A percentile compares a stretch with the other conserved stretches of the same genome.
Evolutionary conservation across 2,113 vertebrate genomes (phyloP).

Genomic region (Chaetodon trifascialis): DNA sequence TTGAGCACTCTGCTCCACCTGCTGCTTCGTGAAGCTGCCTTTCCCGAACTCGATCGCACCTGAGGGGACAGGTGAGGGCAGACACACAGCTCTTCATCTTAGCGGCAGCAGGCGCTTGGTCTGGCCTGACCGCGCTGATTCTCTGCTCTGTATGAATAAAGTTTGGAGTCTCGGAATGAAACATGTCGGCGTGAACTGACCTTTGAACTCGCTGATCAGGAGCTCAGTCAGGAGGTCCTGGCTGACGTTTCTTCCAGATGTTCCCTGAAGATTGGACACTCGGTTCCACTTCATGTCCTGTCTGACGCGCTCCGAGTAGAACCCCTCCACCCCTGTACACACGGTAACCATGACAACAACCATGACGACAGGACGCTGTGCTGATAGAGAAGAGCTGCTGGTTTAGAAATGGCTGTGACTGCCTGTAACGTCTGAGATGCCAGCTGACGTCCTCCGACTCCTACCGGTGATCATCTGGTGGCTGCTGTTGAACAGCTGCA

Average conservation of each 20-base stretch:
- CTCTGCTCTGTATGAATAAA: too few species aligned
- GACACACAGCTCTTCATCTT: too few species aligned
- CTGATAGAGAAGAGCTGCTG: too few species aligned
- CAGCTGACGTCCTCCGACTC: neutral
- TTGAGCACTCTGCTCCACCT: conserved; percentile 11
- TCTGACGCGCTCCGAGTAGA: conserved; percentile 7
- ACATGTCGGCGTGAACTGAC: neutral
- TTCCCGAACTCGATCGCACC: conserved; percentile 7
- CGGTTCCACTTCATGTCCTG: conserved; percentile 9
- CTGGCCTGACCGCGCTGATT: too few species aligned
- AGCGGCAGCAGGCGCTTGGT: too few species aligned
- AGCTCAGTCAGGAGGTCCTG: neutral
- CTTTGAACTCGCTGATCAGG: conserved; percentile 4
- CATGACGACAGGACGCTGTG: neutral
- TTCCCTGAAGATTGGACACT: neutral
- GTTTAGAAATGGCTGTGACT: too few species aligned
- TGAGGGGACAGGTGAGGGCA: neutral
- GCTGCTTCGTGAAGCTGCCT: neutral
- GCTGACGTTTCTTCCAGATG: neutral
- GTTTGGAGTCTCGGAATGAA: too few species aligned
- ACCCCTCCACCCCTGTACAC: neutral
- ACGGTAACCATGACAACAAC: neutral
- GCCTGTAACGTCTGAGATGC: too few species aligned
- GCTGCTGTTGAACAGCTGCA: conserved; percentile 6
- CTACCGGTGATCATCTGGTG: neutral